Conservation (phyloP, 2,888 invertebrate genomes). For the Schizotus pectinicornis region DNA sequence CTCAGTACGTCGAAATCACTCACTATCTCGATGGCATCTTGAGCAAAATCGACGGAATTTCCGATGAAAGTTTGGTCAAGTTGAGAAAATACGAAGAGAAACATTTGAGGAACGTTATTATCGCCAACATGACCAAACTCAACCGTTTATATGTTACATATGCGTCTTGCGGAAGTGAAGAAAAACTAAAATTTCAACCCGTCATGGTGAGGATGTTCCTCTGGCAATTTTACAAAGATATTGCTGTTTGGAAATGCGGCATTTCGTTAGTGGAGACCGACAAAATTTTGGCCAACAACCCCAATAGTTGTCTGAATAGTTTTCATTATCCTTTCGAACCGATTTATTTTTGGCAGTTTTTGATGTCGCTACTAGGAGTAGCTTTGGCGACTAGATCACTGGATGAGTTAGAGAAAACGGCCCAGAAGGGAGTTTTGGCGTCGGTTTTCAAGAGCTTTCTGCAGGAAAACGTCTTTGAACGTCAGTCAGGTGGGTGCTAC, state of each 20-base stretch:
- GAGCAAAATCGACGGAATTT: slow-evolving; percentile 11
- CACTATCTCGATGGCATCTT: slow-evolving; percentile 59
- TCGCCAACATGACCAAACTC: slow-evolving; percentile 60
- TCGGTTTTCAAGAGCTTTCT: slow-evolving; percentile 63
- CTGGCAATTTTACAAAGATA: slow-evolving; percentile 68
- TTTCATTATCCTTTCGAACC: slow-evolving; percentile 66
- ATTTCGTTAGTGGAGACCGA: slow-evolving; percentile 63
- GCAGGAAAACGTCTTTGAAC: slow-evolving; percentile 59
- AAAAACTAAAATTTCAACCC: slow-evolving; percentile 46
- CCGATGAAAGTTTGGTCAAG: slow-evolving; percentile 31
- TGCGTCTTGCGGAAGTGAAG: slow-evolving; percentile 59
- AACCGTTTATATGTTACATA: slow-evolving; percentile 63
- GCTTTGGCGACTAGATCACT: slow-evolving; percentile 59
- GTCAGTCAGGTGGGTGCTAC: slow-evolving; percentile 44
- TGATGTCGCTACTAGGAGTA: slow-evolving; percentile 62
- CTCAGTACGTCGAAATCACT: slow-evolving; percentile 58
- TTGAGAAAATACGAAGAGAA: slow-evolving; percentile 55
- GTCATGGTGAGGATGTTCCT: slow-evolving; percentile 63
- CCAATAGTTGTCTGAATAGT: slow-evolving; percentile 58
- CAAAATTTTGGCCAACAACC: slow-evolving; percentile 59
- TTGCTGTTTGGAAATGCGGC: slow-evolving; percentile 60
- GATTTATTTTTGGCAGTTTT: slow-evolving; percentile 68
- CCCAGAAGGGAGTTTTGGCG: slow-evolving; percentile 61
- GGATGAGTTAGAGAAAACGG: slow-evolving; percentile 32
- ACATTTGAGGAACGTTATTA: slow-evolving; percentile 59